Base-by-base conservation (phyloP, 2,888 invertebrate genomes). In the Eristalis arbustorum region DNA sequence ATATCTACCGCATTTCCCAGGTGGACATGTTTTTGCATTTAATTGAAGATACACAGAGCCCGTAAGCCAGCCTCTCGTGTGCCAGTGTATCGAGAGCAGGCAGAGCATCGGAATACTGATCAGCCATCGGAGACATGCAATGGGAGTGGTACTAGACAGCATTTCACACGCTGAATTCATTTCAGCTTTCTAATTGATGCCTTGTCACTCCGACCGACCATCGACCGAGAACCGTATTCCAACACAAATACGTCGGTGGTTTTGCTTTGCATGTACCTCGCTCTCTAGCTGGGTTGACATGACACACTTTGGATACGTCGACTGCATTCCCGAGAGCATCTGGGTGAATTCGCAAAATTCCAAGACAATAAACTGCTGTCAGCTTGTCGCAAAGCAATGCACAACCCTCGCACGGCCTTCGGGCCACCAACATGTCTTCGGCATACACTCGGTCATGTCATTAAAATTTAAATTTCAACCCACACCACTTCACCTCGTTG, bases 401-500 rank as follows among this genome's bases (percentile, higher is more conserved):
- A 37, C 49, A 49, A 49, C 49, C 49, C 49, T 49, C 49, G 49
- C 49, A 49, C n/a, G 49, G 49, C 49, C 49, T 49, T 49, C 49
- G 18, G 18, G 18, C 18, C 49, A n/a, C 18, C 49, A 8, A 8
- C 49, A 49, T 49, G 49, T 49, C 49, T 49, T 49, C 49, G 8
- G 18, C 49, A 42, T 6, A 42, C 42, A 18, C 42, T 42, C 42
- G 42, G n/a, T 59, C 59, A 59, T 13, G 25, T 59, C 59, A 25
- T 59, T 59, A 25, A 59, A 59, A 22, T 56, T 56, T 56, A 64
- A 73, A 77, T 83, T 77, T 73, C 73, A 77, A 64, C 72, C 78
- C 78, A 74, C 64, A 25, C 37, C n/a, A 18, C 59, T 63, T 75
- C 40, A 79, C 42, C 66, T 69, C 62, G n/a, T 23, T 80, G 62